A percentile compares a stretch with the other conserved stretches of the same genome.
Evolutionary conservation across 2,113 vertebrate species (phyloP).

Genomic region (Coryphaenoides rupestris): DNA sequence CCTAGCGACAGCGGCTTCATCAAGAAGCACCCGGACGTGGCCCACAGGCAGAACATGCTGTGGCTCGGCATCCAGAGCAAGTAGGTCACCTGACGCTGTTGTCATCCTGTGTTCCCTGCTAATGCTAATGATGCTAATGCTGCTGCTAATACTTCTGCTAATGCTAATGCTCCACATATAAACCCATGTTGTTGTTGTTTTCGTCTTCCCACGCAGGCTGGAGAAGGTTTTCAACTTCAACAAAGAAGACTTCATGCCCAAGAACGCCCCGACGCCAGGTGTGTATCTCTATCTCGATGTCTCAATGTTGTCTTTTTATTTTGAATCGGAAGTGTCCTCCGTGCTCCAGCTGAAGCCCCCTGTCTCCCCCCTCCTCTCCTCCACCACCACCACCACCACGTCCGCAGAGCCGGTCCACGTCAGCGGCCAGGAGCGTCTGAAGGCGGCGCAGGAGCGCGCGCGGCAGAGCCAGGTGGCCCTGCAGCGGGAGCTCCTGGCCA

Average conservation of each 20-base stretch:
- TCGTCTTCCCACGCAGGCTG: slow-evolving; percentile 74
- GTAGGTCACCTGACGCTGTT: slow-evolving; percentile 74
- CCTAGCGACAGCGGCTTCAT: slow-evolving; percentile 86
- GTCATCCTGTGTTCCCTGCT: no score
- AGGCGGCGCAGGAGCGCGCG: slow-evolving; percentile 77
- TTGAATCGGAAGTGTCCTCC: neutral
- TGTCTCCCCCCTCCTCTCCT: slow-evolving; percentile 28
- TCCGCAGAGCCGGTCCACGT: slow-evolving; percentile 70
- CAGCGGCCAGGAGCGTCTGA: slow-evolving; percentile 85
- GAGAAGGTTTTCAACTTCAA: slow-evolving; percentile 93
- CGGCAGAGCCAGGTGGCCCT: slow-evolving; percentile 77
- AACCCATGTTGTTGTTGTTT: neutral
- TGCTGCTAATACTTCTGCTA: no score
- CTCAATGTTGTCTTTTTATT: neutral
- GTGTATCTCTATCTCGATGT: slow-evolving; percentile 15
- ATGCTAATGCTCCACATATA: no score
- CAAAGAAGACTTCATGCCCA: slow-evolving; percentile 88
- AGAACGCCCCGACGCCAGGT: slow-evolving; percentile 82
- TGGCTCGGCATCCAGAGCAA: slow-evolving; percentile 97
- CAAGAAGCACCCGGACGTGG: slow-evolving; percentile 92
- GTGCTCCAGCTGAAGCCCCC: neutral
- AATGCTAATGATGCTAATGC: no score
- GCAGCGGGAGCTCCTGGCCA: slow-evolving; percentile 78
- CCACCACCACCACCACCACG: no score
- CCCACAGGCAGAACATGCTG: slow-evolving; percentile 94